These are phyloP conservation scores for Mallateleia sp. DNA, from an alignment of 2,888 invertebrate genomes.

Conservation along the genomic window DNA sequence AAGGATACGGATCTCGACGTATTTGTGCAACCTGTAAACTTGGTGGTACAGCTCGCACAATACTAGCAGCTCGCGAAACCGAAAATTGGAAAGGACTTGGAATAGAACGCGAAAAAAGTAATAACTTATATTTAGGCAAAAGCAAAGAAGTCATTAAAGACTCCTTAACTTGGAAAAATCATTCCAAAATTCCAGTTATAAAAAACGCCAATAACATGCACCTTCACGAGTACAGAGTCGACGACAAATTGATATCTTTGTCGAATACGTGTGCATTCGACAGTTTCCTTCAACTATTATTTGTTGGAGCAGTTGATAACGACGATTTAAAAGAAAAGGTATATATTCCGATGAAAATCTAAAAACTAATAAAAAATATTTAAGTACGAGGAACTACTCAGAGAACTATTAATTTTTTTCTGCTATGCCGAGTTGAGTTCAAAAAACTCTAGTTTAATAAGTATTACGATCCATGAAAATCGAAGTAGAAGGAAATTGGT, in stretches of 20 bases:
- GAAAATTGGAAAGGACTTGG: conserved; percentile 27
- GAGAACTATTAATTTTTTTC: no score
- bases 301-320: conserved; percentile 13
- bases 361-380: no score
- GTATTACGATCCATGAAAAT: no score
- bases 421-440: no score
- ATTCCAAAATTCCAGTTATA: conserved; percentile 27
- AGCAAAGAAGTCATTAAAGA: conserved; percentile 14
- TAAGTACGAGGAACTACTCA: no score
- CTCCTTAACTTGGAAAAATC: conserved; percentile 1
- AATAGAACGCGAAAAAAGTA: not conserved
- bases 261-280: conserved; percentile 35
- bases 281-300: conserved; percentile 21
- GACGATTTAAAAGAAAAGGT: conserved; percentile 29
- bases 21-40: no score
- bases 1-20: no score
- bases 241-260: conserved; percentile 2
- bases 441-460: no score
- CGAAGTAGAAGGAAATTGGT: no score
- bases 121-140: conserved; percentile 7
- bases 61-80: no score
- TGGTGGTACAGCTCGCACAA: no score
- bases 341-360: no score
- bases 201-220: conserved; percentile 15
- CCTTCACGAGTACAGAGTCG: not conserved